Evolutionary conservation across 1,140 invertebrate species (phyloP).

Genomic region (Drosophila parvula): DNA sequence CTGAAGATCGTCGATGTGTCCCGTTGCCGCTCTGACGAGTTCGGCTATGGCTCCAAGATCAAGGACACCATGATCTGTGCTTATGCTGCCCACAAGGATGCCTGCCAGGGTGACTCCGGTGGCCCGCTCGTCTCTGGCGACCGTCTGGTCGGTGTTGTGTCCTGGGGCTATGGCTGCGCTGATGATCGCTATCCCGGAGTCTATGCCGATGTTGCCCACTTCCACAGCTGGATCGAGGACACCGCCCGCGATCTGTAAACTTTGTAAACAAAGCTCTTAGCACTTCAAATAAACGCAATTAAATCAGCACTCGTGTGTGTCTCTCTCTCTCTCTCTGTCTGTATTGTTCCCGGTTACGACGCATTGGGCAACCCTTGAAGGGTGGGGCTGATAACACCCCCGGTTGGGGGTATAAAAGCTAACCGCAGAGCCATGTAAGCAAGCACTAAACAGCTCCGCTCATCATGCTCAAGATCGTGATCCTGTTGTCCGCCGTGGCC

Average conservation of each 20-base stretch:
- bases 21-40: slow-evolving; percentile 47
- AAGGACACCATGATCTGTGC: slow-evolving; percentile 84
- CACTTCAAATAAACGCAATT: slow-evolving; percentile 40
- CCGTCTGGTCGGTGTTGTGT: slow-evolving; percentile 85
- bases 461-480: slow-evolving; percentile 75
- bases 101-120: slow-evolving; percentile 85
- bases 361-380: background rate
- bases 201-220: slow-evolving; percentile 85
- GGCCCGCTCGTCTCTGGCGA: slow-evolving; percentile 83
- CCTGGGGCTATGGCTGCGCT: slow-evolving; percentile 85
- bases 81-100: slow-evolving; percentile 67
- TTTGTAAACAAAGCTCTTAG: background rate
- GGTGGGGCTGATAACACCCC: slow-evolving; percentile 7
- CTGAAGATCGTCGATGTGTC: slow-evolving; percentile 54
- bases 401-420: slow-evolving; percentile 7
- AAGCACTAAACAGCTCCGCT: slow-evolving; percentile 22
- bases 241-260: slow-evolving; percentile 59
- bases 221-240: slow-evolving; percentile 79
- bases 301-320: slow-evolving; percentile 12
- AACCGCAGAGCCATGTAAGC: background rate
- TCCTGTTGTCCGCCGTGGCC: slow-evolving; percentile 64
- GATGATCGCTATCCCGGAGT: slow-evolving; percentile 85
- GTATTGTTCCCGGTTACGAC: background rate
- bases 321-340: background rate
- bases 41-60: slow-evolving; percentile 59